Conservation (phyloP, 2,113 vertebrate genomes). For the Irena cyanogastra region DNA sequence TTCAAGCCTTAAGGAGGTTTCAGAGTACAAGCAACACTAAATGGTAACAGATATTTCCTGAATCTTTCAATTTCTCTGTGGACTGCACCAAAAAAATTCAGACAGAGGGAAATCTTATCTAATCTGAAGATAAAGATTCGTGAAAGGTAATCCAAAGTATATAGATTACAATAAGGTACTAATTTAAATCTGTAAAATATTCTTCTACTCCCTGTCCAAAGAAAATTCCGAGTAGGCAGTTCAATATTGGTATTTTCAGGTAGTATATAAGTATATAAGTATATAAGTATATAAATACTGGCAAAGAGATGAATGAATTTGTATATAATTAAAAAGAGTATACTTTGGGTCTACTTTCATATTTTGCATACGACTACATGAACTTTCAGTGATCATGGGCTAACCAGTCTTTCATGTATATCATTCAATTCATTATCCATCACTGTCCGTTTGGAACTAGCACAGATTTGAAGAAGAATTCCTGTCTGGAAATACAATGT, state of each 20-base stretch:
- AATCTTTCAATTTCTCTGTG: background rate
- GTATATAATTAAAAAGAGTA: background rate
- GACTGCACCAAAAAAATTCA: background rate
- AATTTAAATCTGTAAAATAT: background rate
- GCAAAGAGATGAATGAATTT: background rate
- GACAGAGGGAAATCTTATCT: background rate
- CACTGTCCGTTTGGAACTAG: background rate
- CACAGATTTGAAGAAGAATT: background rate
- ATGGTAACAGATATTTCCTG: background rate
- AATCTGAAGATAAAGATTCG: background rate
- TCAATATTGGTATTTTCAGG: background rate
- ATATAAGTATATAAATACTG: too few relatives aligned
- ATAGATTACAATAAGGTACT: background rate
- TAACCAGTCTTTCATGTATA: background rate
- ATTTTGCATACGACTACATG: background rate
- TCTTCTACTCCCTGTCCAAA: background rate
- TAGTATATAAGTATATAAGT: too few relatives aligned
- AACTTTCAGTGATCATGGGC: background rate
- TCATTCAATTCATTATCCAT: background rate
- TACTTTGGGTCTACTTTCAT: background rate
- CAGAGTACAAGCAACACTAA: slow-evolving; percentile 15
- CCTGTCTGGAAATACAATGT: background rate
- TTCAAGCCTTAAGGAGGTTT: slow-evolving; percentile 34
- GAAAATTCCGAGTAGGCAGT: background rate
- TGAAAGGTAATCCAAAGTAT: background rate